Conservation (phyloP, 2,888 invertebrate species). For the Yponomeuta sedellus region DNA sequence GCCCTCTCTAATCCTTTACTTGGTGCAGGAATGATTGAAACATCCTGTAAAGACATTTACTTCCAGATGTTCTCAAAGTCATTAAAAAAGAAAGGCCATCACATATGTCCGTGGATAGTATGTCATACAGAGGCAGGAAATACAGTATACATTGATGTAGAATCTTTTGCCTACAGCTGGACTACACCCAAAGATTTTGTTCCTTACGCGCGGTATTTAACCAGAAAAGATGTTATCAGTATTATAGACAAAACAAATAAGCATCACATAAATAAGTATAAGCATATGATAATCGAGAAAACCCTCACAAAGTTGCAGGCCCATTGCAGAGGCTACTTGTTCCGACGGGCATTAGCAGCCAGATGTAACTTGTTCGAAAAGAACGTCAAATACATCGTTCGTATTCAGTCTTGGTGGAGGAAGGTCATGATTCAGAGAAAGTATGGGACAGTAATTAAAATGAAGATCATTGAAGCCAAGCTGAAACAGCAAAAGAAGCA, state of each 20-base stretch:
- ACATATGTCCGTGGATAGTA: slow-evolving; percentile 70
- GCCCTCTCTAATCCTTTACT: slow-evolving; percentile 47
- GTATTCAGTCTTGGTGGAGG: slow-evolving; percentile 81
- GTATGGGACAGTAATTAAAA: slow-evolving; percentile 60
- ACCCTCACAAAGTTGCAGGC: slow-evolving; percentile 77
- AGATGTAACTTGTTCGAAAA: slow-evolving; percentile 56
- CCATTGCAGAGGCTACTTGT: slow-evolving; percentile 75
- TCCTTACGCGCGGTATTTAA: slow-evolving; percentile 64
- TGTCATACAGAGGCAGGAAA: slow-evolving; percentile 70
- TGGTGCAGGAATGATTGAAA: slow-evolving; percentile 41
- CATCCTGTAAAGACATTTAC: slow-evolving; percentile 57
- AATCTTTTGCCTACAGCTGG: slow-evolving; percentile 71
- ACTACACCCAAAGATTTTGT: slow-evolving; percentile 69
- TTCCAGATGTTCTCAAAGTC: slow-evolving; percentile 68
- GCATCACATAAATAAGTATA: slow-evolving; percentile 57
- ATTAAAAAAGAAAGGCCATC: slow-evolving; percentile 57
- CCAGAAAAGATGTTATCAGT: slow-evolving; percentile 55
- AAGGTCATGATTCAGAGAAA: slow-evolving; percentile 59
- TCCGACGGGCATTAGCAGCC: slow-evolving; percentile 62
- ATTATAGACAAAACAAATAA: slow-evolving; percentile 65
- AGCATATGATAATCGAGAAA: slow-evolving; percentile 55
- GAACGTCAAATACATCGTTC: slow-evolving; percentile 57
- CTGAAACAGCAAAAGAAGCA: slow-evolving; percentile 50
- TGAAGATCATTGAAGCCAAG: slow-evolving; percentile 57
- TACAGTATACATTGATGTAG: slow-evolving; percentile 71